Conservation (phyloP, 2,797 vertebrate genomes). For the Leucoraja ocellata region DNA sequence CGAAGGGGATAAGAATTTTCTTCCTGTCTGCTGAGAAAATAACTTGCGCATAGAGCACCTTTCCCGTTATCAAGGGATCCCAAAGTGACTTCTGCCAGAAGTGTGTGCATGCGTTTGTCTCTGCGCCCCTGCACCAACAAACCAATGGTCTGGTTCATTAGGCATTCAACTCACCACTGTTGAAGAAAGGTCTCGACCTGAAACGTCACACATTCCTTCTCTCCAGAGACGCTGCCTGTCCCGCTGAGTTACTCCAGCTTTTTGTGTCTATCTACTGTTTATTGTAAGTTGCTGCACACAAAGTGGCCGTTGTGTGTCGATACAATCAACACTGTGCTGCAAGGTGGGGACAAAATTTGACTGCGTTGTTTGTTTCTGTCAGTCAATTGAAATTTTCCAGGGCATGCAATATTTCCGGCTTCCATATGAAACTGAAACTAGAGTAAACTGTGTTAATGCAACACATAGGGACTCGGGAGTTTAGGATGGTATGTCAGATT, state of each 20-base stretch:
- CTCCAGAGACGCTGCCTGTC: too few relatives aligned
- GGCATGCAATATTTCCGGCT: too few relatives aligned
- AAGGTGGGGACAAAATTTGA: not conserved
- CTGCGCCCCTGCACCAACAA: not conserved
- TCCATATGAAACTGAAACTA: too few relatives aligned
- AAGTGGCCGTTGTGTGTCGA: not conserved
- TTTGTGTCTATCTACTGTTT: not conserved
- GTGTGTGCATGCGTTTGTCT: not conserved
- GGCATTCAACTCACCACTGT: not conserved
- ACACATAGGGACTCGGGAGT: too few relatives aligned
- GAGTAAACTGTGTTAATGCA: too few relatives aligned
- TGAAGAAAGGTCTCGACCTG: too few relatives aligned
- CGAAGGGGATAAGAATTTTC: not conserved
- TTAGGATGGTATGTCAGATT: too few relatives aligned
- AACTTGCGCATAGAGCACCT: not conserved
- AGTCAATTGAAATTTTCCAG: not conserved
- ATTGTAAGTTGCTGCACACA: not conserved
- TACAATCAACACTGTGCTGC: not conserved
- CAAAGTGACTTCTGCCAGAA: not conserved
- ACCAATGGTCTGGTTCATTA: not conserved
- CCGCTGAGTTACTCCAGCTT: too few relatives aligned
- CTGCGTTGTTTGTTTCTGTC: not conserved
- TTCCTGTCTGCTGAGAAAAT: not conserved
- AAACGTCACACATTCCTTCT: too few relatives aligned
- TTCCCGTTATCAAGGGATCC: not conserved